These are phyloP conservation scores for Polymixis lichenea DNA, from an alignment of 2,888 invertebrate genomes.

Conservation along the genomic window DNA sequence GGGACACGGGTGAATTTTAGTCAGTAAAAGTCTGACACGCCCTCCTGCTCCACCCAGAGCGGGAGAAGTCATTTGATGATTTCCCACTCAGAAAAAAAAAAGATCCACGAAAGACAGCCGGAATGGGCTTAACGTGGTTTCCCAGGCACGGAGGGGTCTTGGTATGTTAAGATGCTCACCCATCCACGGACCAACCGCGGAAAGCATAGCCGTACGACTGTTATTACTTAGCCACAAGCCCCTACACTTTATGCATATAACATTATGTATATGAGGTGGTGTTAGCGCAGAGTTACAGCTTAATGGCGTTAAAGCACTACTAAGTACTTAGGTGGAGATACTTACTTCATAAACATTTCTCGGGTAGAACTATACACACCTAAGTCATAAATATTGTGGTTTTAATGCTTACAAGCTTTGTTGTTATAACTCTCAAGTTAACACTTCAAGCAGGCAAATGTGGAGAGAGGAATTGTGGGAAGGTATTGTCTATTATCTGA, in stretches of 20 bases:
- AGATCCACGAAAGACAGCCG: no score
- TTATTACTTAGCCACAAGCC: no score
- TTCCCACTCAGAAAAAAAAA: no score
- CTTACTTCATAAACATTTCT: conserved; percentile 25
- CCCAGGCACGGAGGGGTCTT: no score
- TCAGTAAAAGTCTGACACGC: no score
- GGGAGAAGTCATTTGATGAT: no score
- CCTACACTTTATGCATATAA: conserved; percentile 9
- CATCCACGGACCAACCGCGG: no score
- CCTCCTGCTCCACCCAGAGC: no score
- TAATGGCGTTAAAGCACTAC: conserved; percentile 19
- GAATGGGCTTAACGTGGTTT: no score
- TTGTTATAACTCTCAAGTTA: neutral
- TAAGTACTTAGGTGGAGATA: conserved; percentile 19
- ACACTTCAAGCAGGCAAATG: neutral
- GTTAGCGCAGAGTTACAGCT: conserved; percentile 21
- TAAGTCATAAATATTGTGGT: conserved; percentile 21
- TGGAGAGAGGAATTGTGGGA: neutral
- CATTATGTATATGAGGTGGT: neutral
- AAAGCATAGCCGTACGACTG: no score
- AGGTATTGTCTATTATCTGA: neutral
- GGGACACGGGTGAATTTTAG: no score
- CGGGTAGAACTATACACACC: conserved; percentile 21
- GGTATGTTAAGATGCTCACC: no score
- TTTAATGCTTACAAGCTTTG: neutral